Conservation (phyloP, 2,113 vertebrate genomes). For the Panthera tigris region DNA sequence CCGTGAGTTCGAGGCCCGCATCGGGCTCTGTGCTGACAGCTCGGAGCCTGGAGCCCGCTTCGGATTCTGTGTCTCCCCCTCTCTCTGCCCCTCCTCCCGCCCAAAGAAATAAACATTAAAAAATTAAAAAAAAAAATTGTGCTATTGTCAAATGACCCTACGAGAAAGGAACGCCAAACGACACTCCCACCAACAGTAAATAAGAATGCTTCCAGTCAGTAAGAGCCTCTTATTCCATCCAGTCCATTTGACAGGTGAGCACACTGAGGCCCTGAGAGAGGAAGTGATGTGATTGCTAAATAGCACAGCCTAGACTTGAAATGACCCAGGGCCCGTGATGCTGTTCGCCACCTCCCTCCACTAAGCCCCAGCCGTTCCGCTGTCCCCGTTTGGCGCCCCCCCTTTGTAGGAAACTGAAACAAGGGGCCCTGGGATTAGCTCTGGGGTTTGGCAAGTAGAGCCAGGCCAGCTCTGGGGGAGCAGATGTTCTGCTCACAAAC, state of each 20-base stretch:
- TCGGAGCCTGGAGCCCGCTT: not conserved
- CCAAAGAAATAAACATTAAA: not conserved
- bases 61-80: not conserved
- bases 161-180: not conserved
- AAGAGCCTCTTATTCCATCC: too few species aligned
- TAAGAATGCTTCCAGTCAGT: not conserved
- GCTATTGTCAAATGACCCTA: too few species aligned
- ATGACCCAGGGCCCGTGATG: not conserved
- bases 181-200: not conserved
- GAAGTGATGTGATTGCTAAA: not conserved
- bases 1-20: rapidly evolving
- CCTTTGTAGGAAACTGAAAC: not conserved
- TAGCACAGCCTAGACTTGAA: not conserved
- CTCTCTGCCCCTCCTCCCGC: not conserved
- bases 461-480: not conserved
- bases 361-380: not conserved
- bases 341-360: rapidly evolving
- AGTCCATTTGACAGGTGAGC: not conserved
- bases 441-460: not conserved
- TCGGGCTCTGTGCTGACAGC: not conserved
- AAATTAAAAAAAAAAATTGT: not conserved
- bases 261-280: not conserved
- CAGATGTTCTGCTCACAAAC: constrained; percentile 35
- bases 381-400: too few species aligned
- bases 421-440: not conserved